Base-by-base conservation (phyloP, 2,888 invertebrate species). In the Stenchaetothrips biformis region DNA sequence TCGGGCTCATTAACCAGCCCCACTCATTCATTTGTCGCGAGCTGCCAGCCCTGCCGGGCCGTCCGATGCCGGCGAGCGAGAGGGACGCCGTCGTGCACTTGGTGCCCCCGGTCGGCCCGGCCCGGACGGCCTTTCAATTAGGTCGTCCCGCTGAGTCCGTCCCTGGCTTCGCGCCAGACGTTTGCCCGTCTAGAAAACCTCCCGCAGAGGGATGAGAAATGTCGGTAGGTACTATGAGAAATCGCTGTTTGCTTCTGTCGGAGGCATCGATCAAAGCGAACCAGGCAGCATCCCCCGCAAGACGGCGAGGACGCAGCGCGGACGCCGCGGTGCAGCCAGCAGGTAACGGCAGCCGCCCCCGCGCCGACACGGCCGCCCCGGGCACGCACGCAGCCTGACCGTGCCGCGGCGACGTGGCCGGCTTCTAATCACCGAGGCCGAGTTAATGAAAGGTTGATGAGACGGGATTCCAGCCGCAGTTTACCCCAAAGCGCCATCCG, bases 401-500 rank as follows among this genome's bases (percentile, higher is more conserved):
- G 67, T 67, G 67, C 62, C 18, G 62, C 18, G 62, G 7, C n/a
- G 62, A 13, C 62, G 21, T 21, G 21, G 8, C 67, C 67, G 59
- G 59, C 59, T 59, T 59, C 59, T 59, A 59, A 59, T 59, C 59
- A 59, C 59, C 53, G 9, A 53, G 53, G 53, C 11, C 18, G 21
- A 11, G 67, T 21, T 74, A 74, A 74, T 74, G 67, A 74, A 74
- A 74, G 67, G 67, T 74, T 74, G 67, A 74, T 74, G 67, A 74
- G 67, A 74, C 67, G n/a, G 67, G 67, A 74, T 74, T 74, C 67
- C 67, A 25, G 67, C 21, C 67, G 67, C 67, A 74, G 67, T 74
- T 74, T 74, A 74, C 67, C 67, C 67, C 67, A 74, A 74, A 74
- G 67, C 67, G 67, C 67, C 67, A 21, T 74, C 21, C 67, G 67